These are phyloP conservation scores for Poeciliopsis presidionis DNA, from an alignment of 2,797 vertebrate species.

Conservation along the genomic window DNA sequence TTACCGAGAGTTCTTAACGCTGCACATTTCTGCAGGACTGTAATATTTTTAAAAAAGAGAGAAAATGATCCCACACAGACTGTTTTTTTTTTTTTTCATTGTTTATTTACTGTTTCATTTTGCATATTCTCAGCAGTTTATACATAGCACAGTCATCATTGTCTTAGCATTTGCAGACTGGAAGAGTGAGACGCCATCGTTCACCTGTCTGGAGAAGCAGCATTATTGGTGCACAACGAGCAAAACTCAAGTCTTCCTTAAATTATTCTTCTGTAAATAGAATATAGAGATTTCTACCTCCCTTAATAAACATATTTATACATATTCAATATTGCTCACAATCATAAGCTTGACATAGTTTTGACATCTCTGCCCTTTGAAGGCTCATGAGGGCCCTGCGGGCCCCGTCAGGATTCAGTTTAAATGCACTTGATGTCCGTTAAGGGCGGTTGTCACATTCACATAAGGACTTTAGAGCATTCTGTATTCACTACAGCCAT, in stretches of 20 bases:
- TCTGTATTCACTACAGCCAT: slow-evolving; percentile 84
- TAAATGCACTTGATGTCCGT: slow-evolving; percentile 89
- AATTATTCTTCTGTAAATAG: slow-evolving; percentile 68
- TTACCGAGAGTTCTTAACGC: not conserved
- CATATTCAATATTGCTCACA: slow-evolving; percentile 60
- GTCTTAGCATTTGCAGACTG: slow-evolving; percentile 65
- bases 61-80: slow-evolving; percentile 3
- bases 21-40: not conserved
- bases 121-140: slow-evolving; percentile 79
- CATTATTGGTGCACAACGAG: slow-evolving; percentile 76
- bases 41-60: not conserved
- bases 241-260: slow-evolving; percentile 69
- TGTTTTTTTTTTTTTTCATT: slow-evolving; percentile 33
- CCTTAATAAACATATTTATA: slow-evolving; percentile 61
- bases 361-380: slow-evolving; percentile 69
- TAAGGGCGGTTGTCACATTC: slow-evolving; percentile 82
- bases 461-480: slow-evolving; percentile 83
- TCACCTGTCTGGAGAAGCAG: slow-evolving; percentile 64
- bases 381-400: slow-evolving; percentile 58
- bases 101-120: slow-evolving; percentile 75
- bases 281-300: slow-evolving; percentile 71
- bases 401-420: slow-evolving; percentile 60
- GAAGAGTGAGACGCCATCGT: slow-evolving; percentile 62
- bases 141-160: slow-evolving; percentile 77
- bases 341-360: slow-evolving; percentile 60